Evolutionary conservation across 1,140 invertebrate genomes (phyloP).

Genomic region (Drosophila lacteicornis): DNA sequence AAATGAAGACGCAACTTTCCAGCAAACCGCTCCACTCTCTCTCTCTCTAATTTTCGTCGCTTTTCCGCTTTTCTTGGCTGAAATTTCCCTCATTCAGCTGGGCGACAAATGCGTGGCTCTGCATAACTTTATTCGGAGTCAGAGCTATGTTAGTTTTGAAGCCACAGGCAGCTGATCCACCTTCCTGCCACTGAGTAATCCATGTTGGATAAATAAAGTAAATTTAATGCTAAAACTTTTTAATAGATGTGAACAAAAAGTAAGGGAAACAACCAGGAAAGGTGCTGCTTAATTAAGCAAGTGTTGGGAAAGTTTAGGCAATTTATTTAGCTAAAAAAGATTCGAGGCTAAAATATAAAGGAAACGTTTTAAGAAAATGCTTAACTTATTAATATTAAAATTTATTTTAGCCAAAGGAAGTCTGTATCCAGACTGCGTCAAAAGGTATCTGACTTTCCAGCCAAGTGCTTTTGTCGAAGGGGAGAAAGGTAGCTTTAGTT

Average conservation of each 20-base stretch:
- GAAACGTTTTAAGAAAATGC: neutral
- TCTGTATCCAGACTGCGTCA: too few species aligned
- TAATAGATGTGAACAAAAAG: constrained; percentile 17
- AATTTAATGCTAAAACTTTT: constrained; percentile 53
- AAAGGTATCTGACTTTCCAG: neutral
- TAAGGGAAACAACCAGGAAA: neutral
- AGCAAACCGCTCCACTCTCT: neutral
- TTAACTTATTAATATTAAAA: neutral
- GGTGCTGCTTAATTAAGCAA: neutral
- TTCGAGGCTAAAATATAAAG: neutral
- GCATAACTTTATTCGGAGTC: constrained; percentile 60
- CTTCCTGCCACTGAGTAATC: constrained; percentile 18
- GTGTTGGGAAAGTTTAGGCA: neutral
- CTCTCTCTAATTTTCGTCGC: constrained; percentile 3
- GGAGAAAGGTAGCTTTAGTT: too few species aligned
- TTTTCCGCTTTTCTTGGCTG: neutral
- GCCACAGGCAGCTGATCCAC: constrained; percentile 8
- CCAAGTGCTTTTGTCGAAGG: neutral
- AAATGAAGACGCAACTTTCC: constrained; percentile 59
- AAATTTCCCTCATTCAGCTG: neutral
- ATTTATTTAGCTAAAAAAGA: too few species aligned
- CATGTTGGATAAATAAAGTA: constrained; percentile 60
- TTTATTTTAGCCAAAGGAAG: neutral
- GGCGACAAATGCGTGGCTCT: constrained; percentile 53
- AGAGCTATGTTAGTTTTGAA: constrained; percentile 47